These are phyloP conservation scores for Menura novaehollandiae DNA, from an alignment of 2,113 vertebrate genomes.

Conservation along the genomic window DNA sequence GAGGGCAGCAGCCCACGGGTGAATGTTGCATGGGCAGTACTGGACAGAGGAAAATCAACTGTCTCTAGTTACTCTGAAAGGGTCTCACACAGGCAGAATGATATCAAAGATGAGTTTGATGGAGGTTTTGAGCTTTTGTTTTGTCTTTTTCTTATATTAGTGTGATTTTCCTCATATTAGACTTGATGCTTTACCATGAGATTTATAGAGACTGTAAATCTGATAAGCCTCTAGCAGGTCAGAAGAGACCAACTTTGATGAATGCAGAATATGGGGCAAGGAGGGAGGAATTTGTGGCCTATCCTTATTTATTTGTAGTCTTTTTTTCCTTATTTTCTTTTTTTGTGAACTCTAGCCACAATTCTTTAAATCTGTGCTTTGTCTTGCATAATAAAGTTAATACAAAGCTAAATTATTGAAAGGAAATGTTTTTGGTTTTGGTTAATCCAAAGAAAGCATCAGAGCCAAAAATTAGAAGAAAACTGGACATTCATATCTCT, in stretches of 20 bases:
- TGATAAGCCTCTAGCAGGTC: neutral
- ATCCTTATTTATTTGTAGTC: neutral
- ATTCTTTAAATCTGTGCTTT: neutral
- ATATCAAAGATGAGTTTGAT: neutral
- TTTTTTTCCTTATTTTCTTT: neutral
- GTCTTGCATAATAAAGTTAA: neutral
- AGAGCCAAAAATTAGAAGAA: neutral
- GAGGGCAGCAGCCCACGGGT: neutral
- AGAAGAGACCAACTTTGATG: neutral
- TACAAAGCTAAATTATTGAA: neutral
- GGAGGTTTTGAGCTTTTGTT: neutral
- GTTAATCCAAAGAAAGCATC: neutral
- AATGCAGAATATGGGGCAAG: neutral
- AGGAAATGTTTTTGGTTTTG: neutral
- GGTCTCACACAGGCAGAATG: neutral
- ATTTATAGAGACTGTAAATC: neutral
- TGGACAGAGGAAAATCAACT: neutral
- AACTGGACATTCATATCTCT: neutral
- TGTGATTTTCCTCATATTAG: neutral
- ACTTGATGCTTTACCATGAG: neutral
- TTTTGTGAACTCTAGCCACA: neutral
- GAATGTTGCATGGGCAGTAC: neutral
- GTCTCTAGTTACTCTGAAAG: neutral
- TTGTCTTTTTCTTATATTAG: neutral
- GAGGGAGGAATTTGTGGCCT: neutral